Percentiles rank a stretch among this genome's conserved stretches.
Evolutionary conservation across 2,113 vertebrate species (phyloP).

Genomic region (Etheostoma cragini): DNA sequence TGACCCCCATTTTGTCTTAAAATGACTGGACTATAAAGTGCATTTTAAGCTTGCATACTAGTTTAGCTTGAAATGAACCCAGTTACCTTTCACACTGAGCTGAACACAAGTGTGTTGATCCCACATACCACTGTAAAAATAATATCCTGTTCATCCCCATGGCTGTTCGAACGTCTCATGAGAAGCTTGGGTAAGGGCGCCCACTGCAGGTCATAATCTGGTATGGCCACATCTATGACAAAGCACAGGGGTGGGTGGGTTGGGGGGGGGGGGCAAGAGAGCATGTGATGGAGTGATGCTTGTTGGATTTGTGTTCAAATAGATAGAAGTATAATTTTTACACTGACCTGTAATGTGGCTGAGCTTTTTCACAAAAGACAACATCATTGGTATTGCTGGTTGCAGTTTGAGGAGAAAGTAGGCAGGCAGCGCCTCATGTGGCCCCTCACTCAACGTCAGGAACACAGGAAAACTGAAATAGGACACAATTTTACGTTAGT

Average conservation of each 20-base stretch:
- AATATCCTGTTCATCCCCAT: conserved; percentile 36
- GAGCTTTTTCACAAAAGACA: conserved; percentile 78
- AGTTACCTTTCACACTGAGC: background rate
- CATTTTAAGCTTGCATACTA: background rate
- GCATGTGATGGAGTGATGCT: background rate
- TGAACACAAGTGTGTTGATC: background rate
- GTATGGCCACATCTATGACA: conserved; percentile 59
- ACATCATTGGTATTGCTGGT: conserved; percentile 78
- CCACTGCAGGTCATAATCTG: conserved; percentile 78
- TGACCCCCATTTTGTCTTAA: too few relatives aligned
- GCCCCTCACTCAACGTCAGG: conserved; percentile 70
- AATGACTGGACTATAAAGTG: background rate
- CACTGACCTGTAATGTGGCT: conserved; percentile 83
- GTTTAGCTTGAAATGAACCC: background rate
- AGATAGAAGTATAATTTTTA: background rate
- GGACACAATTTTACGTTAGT: conserved; percentile 10
- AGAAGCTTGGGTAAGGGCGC: conserved; percentile 78
- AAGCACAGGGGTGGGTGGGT: background rate
- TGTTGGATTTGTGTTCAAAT: background rate
- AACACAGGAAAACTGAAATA: conserved; percentile 76
- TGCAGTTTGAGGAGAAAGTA: conserved; percentile 86
- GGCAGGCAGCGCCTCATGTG: conserved; percentile 78
- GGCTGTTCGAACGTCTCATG: conserved; percentile 19
- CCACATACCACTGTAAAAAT: conserved; percentile 71
- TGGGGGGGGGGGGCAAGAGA: background rate